Percentiles rank a stretch among this genome's conserved stretches.
Evolutionary conservation across 2,888 invertebrate genomes (phyloP).

Genomic region (Drosophila anceps): DNA sequence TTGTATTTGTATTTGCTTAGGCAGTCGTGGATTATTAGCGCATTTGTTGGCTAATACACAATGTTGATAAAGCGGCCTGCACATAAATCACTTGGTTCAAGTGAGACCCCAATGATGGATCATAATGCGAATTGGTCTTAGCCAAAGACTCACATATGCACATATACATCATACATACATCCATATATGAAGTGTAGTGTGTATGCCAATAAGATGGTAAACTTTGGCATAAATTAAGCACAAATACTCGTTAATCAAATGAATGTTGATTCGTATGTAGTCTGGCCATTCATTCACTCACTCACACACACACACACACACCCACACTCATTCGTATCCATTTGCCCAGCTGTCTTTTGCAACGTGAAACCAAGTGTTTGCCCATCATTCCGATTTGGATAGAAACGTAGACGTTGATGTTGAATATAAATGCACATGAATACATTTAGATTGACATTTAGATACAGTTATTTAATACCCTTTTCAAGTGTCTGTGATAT

Average conservation of each 20-base stretch:
- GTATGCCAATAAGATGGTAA: slow-evolving; percentile 55
- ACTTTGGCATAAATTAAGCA: slow-evolving; percentile 74
- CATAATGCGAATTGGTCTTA: slow-evolving; percentile 53
- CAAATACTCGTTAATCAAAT: slow-evolving; percentile 80
- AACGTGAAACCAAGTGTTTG: slow-evolving; percentile 28
- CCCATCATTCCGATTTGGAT: slow-evolving; percentile 21
- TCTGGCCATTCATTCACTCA: slow-evolving; percentile 25
- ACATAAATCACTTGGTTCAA: slow-evolving; percentile 59
- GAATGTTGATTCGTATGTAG: slow-evolving; percentile 60
- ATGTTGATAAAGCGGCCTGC: slow-evolving; percentile 58
- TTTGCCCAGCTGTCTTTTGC: slow-evolving; percentile 51
- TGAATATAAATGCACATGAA: slow-evolving; percentile 74
- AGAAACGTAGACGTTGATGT: slow-evolving; percentile 30
- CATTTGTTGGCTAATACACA: slow-evolving; percentile 73
- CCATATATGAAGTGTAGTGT: not conserved
- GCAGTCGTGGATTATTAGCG: slow-evolving; percentile 78
- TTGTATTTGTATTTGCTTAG: slow-evolving; percentile 68
- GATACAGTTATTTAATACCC: slow-evolving; percentile 75
- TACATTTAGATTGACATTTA: slow-evolving; percentile 76
- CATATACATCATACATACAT: not conserved
- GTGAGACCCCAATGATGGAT: slow-evolving; percentile 64
- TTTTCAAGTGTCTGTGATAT: slow-evolving; percentile 42
- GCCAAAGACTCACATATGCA: not conserved
- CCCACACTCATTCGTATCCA: slow-evolving; percentile 42
- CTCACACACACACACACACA: not conserved